Conservation (phyloP, 2,888 invertebrate genomes). For the Melieria omissa region DNA sequence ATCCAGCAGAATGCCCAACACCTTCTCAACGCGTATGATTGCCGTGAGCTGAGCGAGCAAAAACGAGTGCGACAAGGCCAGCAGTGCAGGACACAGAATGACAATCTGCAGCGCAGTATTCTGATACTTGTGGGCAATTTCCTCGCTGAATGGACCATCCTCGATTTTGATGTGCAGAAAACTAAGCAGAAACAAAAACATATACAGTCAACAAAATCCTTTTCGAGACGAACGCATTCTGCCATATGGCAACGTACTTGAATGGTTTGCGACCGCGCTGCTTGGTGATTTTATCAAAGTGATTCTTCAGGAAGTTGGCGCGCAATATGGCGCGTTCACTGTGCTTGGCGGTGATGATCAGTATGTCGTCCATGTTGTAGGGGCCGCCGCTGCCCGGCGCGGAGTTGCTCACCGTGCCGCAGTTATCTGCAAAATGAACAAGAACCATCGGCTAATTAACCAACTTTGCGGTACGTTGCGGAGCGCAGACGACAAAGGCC, state of each 20-base stretch:
- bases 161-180: slow-evolving; percentile 80
- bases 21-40: slow-evolving; percentile 73
- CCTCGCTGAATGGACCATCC: slow-evolving; percentile 70
- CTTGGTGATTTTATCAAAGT: slow-evolving; percentile 86
- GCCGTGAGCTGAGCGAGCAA: slow-evolving; percentile 62
- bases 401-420: slow-evolving; percentile 61
- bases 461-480: background rate
- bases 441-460: slow-evolving; percentile 11
- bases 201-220: slow-evolving; percentile 4
- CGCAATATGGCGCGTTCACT: slow-evolving; percentile 83
- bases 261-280: slow-evolving; percentile 83
- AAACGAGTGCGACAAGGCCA: slow-evolving; percentile 68
- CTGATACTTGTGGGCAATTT: slow-evolving; percentile 69
- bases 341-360: slow-evolving; percentile 81
- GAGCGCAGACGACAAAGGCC: slow-evolving; percentile 16
- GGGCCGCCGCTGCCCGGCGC: slow-evolving; percentile 50
- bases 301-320: slow-evolving; percentile 84
- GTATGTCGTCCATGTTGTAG: slow-evolving; percentile 81
- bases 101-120: slow-evolving; percentile 82
- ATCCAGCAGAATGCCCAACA: slow-evolving; percentile 83
- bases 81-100: slow-evolving; percentile 80
- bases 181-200: slow-evolving; percentile 65
- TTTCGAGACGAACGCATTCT: background rate
- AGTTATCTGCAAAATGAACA: slow-evolving; percentile 64
- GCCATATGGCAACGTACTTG: slow-evolving; percentile 71